These are phyloP conservation scores for Peromyscus maniculatus DNA, from an alignment of 2,113 vertebrate species.

Conservation along the genomic window DNA sequence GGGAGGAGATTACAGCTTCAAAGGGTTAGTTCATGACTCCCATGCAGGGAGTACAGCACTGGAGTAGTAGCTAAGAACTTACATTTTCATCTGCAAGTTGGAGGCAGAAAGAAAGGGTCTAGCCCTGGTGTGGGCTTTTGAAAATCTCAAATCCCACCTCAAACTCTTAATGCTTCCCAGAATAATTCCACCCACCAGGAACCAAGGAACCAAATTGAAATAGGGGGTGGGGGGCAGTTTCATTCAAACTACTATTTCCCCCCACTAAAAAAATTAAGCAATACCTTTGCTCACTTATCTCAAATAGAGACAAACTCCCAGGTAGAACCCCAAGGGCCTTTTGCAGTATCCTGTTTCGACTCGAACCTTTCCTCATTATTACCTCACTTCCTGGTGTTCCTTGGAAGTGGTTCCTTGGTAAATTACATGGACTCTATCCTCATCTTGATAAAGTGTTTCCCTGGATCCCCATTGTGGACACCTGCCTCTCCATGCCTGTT, in stretches of 20 bases:
- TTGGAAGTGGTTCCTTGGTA: background rate
- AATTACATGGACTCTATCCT: background rate
- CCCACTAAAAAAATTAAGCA: background rate
- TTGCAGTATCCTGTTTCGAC: background rate
- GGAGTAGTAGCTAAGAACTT: background rate
- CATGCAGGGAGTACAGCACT: background rate
- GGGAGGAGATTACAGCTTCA: background rate
- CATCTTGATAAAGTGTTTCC: background rate
- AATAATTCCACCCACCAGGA: background rate
- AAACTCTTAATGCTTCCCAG: background rate
- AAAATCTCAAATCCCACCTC: background rate
- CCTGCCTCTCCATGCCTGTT: background rate
- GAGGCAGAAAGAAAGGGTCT: background rate
- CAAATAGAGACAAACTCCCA: background rate
- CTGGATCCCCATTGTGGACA: background rate
- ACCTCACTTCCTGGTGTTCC: background rate
- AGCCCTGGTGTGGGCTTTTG: background rate
- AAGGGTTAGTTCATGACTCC: background rate
- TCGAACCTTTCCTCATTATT: background rate
- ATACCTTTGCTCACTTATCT: background rate
- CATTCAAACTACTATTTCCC: background rate
- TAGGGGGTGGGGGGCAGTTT: background rate
- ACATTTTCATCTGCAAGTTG: background rate
- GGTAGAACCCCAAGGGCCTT: background rate
- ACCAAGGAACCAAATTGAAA: background rate